Evolutionary conservation across 2,113 vertebrate species (phyloP), one percentile per base, ranked within the genome.

Genomic region (Pseudorhombus dupliciocellatus): DNA sequence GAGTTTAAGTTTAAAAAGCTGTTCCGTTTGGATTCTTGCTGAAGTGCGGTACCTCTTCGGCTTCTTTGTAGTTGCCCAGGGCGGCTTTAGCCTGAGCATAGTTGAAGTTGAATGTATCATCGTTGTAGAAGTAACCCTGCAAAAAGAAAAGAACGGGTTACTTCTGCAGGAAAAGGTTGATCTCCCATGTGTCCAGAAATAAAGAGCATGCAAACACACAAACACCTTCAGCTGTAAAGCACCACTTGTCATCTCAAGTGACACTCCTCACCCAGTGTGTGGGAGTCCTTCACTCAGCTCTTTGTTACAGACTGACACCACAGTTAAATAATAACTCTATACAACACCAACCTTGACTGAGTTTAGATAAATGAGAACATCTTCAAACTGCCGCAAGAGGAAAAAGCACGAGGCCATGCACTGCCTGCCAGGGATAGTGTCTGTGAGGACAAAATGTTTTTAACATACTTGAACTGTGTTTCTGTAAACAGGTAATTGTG

Each of bases 351-450:
- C 98, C 97, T 99, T 99, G 88, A 99, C 94, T 25, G 97, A 98
- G 91, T 98, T 96, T 79, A 99, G 96, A 91, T 99, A 99, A 73
- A 97, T 95, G 75, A 99, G 93, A 55, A 98, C 98, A 73, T 98
- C 97, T 83, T 95, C 94, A 94, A 99, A 99, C 70, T 97, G 95
- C 70, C 92, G 95, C 66, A 98, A 92, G 70, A 99, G 94, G 89
- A 99, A 99, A 91, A 97, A 98, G 83, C 94, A 98, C 58, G 98
- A 96, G 42, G 98, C 96, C 97, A 99, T 99, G 84, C 97, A 99
- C 83, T 97, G 97, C 73, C 98, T 93, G 30, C 98, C 98, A 20
- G 97, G 97, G 81, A 99, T 95, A 21, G 98, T 99, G 88, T 99
- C 98, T 99, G 88, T 83, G 89, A 91, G 51, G 70, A 75, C 37